Conservation (phyloP, 2,888 invertebrate genomes). For the Sceliomorpha sp. region DNA sequence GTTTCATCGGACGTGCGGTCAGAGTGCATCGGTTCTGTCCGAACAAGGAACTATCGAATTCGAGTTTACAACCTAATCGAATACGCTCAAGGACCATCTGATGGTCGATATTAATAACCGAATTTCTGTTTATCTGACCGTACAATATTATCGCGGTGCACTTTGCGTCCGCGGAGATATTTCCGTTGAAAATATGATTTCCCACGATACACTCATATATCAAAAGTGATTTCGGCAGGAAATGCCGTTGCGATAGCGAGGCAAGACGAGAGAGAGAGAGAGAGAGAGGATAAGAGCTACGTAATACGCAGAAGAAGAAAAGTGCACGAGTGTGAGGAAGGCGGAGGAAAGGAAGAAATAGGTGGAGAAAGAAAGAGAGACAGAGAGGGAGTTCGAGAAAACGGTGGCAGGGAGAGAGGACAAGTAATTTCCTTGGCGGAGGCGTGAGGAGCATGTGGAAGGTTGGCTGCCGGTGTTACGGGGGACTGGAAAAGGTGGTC, state of each 20-base stretch:
- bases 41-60: slow-evolving; percentile 65
- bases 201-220: slow-evolving; percentile 40
- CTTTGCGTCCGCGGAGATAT: not conserved
- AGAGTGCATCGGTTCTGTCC: slow-evolving; percentile 59
- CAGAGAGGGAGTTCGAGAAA: slow-evolving; percentile 18
- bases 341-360: slow-evolving; percentile 11
- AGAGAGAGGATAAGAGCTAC: slow-evolving; percentile 33
- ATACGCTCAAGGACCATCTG: slow-evolving; percentile 58
- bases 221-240: slow-evolving; percentile 49
- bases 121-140: slow-evolving; percentile 54
- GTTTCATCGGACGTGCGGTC: slow-evolving; percentile 65
- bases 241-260: slow-evolving; percentile 24
- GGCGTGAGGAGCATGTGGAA: slow-evolving; percentile 78
- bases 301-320: slow-evolving; percentile 56
- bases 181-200: slow-evolving; percentile 26
- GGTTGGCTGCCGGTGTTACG: slow-evolving; percentile 54
- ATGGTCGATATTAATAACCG: slow-evolving; percentile 58
- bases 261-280: slow-evolving; percentile 20
- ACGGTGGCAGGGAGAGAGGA: too few relatives aligned
- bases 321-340: slow-evolving; percentile 35
- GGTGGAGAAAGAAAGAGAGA: slow-evolving; percentile 13
- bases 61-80: slow-evolving; percentile 66
- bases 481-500: slow-evolving; percentile 62
- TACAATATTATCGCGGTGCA: slow-evolving; percentile 29
- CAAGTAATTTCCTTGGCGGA: slow-evolving; percentile 79